phyloP scores from a whole-genome alignment of 2,113 vertebrate species.

The Larimichthys crocea region DNA sequence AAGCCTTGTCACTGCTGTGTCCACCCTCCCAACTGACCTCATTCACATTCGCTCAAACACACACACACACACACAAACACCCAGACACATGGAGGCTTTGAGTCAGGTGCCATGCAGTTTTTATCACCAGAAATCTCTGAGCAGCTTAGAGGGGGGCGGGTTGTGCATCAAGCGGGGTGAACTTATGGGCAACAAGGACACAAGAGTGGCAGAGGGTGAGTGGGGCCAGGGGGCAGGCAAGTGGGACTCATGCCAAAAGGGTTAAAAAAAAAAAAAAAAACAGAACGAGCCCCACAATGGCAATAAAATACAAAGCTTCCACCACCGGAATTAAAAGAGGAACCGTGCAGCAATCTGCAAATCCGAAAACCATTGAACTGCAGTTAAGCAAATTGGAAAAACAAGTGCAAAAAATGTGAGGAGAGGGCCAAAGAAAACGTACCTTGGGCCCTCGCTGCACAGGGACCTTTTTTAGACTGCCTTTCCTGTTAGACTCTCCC shows the following conservation, averaged over 20 bases:
- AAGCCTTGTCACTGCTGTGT: slow-evolving; percentile 80
- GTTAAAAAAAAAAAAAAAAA: slow-evolving; percentile 23
- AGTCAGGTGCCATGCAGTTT: slow-evolving; percentile 73
- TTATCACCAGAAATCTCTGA: slow-evolving; percentile 64
- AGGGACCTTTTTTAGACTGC: slow-evolving; percentile 84
- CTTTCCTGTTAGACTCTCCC: slow-evolving; percentile 85
- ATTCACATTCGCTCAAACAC: slow-evolving; percentile 65
- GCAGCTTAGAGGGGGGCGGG: slow-evolving; percentile 35
- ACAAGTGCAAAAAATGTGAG: slow-evolving; percentile 84
- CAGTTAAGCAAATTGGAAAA: slow-evolving; percentile 85
- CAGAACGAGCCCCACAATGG: slow-evolving; percentile 60
- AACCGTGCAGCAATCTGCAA: slow-evolving; percentile 75
- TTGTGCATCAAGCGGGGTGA: slow-evolving; percentile 47
- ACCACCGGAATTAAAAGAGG: slow-evolving; percentile 74
- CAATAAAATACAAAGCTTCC: slow-evolving; percentile 68
- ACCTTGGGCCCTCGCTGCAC: slow-evolving; percentile 79
- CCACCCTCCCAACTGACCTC: slow-evolving; percentile 73
- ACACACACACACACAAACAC: slow-evolving; percentile 45
- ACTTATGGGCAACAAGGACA: slow-evolving; percentile 47
- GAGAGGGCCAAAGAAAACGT: slow-evolving; percentile 85
- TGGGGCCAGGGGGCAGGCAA: slow-evolving; percentile 29
- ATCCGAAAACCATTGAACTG: slow-evolving; percentile 80
- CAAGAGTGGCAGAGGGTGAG: slow-evolving; percentile 43
- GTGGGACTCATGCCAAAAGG: slow-evolving; percentile 54
- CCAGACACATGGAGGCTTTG: slow-evolving; percentile 50